Evolutionary conservation across 2,113 vertebrate species (phyloP).

Genomic region (Lepus europaeus): DNA sequence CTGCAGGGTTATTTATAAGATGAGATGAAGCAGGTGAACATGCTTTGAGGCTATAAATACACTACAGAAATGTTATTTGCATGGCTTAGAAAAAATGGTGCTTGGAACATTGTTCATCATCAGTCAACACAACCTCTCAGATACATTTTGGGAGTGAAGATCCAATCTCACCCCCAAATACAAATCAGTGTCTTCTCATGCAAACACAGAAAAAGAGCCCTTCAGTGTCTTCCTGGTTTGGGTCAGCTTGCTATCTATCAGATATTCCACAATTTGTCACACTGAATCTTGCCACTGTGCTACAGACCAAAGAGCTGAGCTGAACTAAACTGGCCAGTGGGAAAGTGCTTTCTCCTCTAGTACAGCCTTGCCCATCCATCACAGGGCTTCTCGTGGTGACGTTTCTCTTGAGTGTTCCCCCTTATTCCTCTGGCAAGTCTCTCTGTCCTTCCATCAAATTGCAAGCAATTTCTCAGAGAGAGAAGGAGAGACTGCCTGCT

Average conservation of each 20-base stretch:
- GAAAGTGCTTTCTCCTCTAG: slow-evolving; percentile 64
- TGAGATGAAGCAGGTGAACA: slow-evolving; percentile 18
- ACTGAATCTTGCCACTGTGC: not conserved
- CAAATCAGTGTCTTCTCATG: slow-evolving; percentile 48
- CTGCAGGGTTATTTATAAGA: slow-evolving; percentile 54
- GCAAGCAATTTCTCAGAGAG: not conserved
- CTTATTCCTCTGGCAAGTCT: not conserved
- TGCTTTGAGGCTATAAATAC: slow-evolving; percentile 55
- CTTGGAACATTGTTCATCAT: slow-evolving; percentile 37
- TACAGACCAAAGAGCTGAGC: slow-evolving; percentile 56
- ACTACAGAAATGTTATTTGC: slow-evolving; percentile 44
- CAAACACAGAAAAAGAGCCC: slow-evolving; percentile 45
- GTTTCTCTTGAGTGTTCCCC: slow-evolving; percentile 52
- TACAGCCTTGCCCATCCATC: slow-evolving; percentile 58
- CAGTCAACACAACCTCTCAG: slow-evolving; percentile 24
- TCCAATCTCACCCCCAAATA: slow-evolving; percentile 25
- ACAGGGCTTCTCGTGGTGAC: slow-evolving; percentile 37
- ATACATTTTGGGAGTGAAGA: slow-evolving; percentile 45
- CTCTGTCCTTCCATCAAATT: slow-evolving; percentile 54
- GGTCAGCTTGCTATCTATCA: slow-evolving; percentile 29
- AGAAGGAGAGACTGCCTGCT: slow-evolving; percentile 31
- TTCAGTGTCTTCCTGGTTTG: not conserved
- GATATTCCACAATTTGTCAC: slow-evolving; percentile 37
- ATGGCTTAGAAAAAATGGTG: slow-evolving; percentile 23
- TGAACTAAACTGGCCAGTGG: slow-evolving; percentile 22